These are phyloP conservation scores for Globodera rostochiensis DNA, from an alignment of 1,140 invertebrate genomes.

Conservation along the genomic window DNA sequence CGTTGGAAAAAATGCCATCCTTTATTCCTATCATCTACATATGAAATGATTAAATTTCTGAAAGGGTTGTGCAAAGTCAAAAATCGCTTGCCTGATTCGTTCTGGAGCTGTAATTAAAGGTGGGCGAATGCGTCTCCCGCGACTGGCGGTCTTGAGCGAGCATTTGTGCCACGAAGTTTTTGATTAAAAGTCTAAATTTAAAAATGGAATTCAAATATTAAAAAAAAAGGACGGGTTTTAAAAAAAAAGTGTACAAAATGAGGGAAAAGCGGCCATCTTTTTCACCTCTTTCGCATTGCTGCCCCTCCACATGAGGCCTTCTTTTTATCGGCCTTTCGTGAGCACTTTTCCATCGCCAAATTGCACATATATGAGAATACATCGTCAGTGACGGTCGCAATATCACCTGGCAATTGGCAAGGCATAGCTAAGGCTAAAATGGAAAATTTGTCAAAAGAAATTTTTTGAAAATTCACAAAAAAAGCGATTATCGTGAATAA, in stretches of 20 bases:
- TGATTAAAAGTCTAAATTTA: conserved; percentile 51
- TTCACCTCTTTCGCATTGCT: conserved; percentile 55
- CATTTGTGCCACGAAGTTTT: conserved; percentile 59
- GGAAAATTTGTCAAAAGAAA: not conserved
- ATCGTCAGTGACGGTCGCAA: conserved; percentile 32
- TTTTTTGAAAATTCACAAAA: not conserved
- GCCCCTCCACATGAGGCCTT: conserved; percentile 58
- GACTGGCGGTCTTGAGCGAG: conserved; percentile 47
- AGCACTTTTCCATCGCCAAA: conserved; percentile 54
- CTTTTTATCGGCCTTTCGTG: conserved; percentile 58
- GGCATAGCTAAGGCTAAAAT: conserved; percentile 1
- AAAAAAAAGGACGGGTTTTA: too few species aligned
- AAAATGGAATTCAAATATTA: not conserved
- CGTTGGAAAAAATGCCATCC: too few species aligned
- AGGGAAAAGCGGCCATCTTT: not conserved
- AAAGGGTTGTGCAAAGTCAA: not conserved
- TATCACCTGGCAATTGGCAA: conserved; percentile 27
- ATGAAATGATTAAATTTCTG: not conserved
- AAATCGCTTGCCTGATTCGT: not conserved
- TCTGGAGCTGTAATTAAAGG: not conserved
- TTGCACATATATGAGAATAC: conserved; percentile 57
- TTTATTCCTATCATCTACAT: not conserved
- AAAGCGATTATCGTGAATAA: not conserved
- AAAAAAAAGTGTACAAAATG: too few species aligned
- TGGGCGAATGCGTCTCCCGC: not conserved